These are phyloP conservation scores for Megaleporinus macrocephalus DNA, from an alignment of 2,113 vertebrate genomes.

Conservation along the genomic window DNA sequence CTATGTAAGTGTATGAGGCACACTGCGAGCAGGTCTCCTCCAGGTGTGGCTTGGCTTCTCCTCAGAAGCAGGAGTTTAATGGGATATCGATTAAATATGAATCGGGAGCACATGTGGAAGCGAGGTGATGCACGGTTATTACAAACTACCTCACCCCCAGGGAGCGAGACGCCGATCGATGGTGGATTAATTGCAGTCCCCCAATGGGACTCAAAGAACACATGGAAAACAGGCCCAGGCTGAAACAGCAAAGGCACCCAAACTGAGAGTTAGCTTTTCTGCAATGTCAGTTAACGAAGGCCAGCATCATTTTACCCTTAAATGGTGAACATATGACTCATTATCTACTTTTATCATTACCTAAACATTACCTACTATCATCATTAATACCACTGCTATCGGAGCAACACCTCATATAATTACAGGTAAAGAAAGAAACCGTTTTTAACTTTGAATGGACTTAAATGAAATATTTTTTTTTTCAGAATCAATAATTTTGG, in stretches of 20 bases:
- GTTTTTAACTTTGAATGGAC: no score
- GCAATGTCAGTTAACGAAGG: background rate
- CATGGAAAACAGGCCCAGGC: conserved; percentile 42
- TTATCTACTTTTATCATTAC: no score
- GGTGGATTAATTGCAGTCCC: conserved; percentile 70
- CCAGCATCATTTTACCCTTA: background rate
- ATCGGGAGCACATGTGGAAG: conserved; percentile 66
- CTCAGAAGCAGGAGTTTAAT: conserved; percentile 67
- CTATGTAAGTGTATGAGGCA: background rate
- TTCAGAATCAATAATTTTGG: no score
- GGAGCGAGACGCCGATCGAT: conserved; percentile 69
- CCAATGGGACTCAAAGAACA: conserved; percentile 28
- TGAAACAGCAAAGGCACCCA: conserved; percentile 20
- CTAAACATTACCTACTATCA: no score
- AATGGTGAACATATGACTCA: background rate
- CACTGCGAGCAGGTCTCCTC: background rate
- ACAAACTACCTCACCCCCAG: conserved; percentile 63
- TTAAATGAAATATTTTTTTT: no score
- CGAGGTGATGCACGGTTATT: conserved; percentile 66
- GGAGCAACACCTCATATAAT: no score
- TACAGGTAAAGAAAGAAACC: no score
- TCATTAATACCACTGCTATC: no score
- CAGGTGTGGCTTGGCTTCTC: conserved; percentile 7
- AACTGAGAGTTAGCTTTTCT: background rate
- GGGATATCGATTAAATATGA: conserved; percentile 76